Conservation (phyloP, 2,113 vertebrate species). For the Diglossa brunneiventris region DNA sequence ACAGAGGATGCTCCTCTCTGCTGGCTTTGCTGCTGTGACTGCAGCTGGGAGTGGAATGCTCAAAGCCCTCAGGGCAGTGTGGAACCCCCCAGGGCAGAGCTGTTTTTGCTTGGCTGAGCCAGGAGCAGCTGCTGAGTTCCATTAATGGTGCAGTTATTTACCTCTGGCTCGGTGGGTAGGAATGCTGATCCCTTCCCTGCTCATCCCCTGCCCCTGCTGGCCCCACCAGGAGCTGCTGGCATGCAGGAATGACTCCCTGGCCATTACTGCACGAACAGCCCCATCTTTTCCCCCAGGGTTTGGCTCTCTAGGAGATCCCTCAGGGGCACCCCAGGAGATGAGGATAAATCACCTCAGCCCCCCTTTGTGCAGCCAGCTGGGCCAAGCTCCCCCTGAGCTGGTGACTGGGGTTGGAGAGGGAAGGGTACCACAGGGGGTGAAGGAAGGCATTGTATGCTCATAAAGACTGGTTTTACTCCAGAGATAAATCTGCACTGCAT, state of each 20-base stretch:
- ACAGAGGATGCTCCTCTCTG: not conserved
- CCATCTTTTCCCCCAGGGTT: not conserved
- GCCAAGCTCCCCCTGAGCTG: not conserved
- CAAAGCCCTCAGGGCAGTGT: not conserved
- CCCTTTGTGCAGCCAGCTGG: not conserved
- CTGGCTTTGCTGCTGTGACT: not conserved
- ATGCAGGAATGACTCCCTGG: not conserved
- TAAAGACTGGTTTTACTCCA: constrained; percentile 34
- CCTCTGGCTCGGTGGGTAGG: not conserved
- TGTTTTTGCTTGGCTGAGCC: not conserved
- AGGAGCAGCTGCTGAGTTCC: constrained; percentile 12
- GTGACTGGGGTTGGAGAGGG: not conserved
- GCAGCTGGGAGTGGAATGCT: not conserved
- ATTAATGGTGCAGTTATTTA: not conserved
- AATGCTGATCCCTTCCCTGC: not conserved
- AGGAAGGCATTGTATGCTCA: constrained; percentile 10
- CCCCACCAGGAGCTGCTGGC: not conserved
- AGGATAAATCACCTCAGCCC: constrained; percentile 23
- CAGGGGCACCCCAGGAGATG: not conserved
- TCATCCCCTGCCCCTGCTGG: not conserved
- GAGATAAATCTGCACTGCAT: constrained; percentile 43
- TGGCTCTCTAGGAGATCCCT: not conserved
- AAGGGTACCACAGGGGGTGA: not conserved
- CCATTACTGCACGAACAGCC: not conserved
- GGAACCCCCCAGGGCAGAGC: not conserved